Conservation (phyloP, 2,797 vertebrate genomes). For the Cetoscarus ocellatus region DNA sequence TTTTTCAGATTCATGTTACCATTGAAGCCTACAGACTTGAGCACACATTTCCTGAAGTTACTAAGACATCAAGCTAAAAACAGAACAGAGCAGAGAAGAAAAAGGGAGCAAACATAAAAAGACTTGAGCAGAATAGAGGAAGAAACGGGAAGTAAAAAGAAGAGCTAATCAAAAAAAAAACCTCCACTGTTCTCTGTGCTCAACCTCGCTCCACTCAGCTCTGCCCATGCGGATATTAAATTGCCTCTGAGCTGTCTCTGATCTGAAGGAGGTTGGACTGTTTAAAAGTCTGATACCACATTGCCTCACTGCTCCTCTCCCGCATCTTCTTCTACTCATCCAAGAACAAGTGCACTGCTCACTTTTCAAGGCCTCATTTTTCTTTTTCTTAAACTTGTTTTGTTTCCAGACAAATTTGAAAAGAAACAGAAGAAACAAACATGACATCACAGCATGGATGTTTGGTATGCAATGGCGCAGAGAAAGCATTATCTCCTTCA, state of each 20-base stretch:
- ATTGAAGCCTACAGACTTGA: conserved; percentile 7
- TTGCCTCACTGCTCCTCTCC: conserved; percentile 27
- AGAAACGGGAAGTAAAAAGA: conserved; percentile 30
- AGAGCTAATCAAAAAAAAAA: conserved; percentile 54
- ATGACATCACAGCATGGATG: background rate
- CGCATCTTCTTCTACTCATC: background rate
- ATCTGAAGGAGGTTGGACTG: conserved; percentile 56
- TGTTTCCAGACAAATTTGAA: conserved; percentile 27
- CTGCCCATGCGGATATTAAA: conserved; percentile 61
- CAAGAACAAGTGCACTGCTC: conserved; percentile 10
- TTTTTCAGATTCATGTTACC: conserved; percentile 5
- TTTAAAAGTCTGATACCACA: conserved; percentile 51
- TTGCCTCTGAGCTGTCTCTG: conserved; percentile 62
- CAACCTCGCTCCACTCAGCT: conserved; percentile 39
- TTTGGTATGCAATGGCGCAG: conserved; percentile 12
- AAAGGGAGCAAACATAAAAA: conserved; percentile 31
- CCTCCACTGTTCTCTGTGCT: conserved; percentile 45
- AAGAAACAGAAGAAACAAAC: conserved; percentile 25
- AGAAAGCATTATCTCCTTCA: conserved; percentile 10
- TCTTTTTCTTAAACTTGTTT: conserved; percentile 10
- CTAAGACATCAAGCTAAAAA: conserved; percentile 35
- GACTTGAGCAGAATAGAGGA: conserved; percentile 6
- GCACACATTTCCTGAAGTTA: background rate
- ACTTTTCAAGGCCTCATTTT: conserved; percentile 21
- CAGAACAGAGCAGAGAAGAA: conserved; percentile 1